Evolutionary conservation across 2,113 vertebrate genomes (phyloP).

Genomic region (Platycercus adscitus): DNA sequence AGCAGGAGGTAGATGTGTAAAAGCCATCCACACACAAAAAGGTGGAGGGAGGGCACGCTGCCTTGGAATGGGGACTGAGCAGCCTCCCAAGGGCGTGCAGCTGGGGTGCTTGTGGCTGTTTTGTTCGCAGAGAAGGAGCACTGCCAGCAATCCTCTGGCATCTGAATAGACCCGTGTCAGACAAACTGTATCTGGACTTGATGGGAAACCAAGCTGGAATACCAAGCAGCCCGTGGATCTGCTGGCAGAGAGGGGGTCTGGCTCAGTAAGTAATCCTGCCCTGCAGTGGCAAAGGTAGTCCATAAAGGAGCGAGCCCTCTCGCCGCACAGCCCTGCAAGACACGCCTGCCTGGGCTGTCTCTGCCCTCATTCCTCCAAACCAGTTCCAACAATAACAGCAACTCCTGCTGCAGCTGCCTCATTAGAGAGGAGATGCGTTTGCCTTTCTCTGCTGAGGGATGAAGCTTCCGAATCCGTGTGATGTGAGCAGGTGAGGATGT

Average conservation of each 20-base stretch:
- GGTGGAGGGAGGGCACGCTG: slow-evolving; percentile 39
- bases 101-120: slow-evolving; percentile 47
- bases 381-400: slow-evolving; percentile 15
- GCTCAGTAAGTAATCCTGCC: not conserved
- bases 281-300: slow-evolving; percentile 17
- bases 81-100: slow-evolving; percentile 31
- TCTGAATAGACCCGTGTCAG: slow-evolving; percentile 32
- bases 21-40: not conserved
- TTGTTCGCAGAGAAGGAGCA: slow-evolving; percentile 46
- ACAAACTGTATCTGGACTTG: slow-evolving; percentile 31
- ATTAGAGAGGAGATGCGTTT: not conserved
- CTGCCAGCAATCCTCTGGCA: slow-evolving; percentile 46
- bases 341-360: slow-evolving; percentile 37
- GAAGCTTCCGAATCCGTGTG: not conserved
- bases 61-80: slow-evolving; percentile 36
- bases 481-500: slow-evolving; percentile 44
- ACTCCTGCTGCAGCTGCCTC: slow-evolving; percentile 18
- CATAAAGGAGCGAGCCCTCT: slow-evolving; percentile 34
- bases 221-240: slow-evolving; percentile 29
- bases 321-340: slow-evolving; percentile 22
- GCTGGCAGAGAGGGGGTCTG: not conserved
- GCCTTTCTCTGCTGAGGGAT: not conserved
- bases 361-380: slow-evolving; percentile 35
- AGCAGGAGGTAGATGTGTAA: slow-evolving; percentile 23
- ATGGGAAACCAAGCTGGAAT: not conserved